A percentile compares a stretch with the other conserved stretches of the same genome.
phyloP scores from a whole-genome alignment of 1,140 invertebrate genomes.

The Leptoteleia sp. region DNA sequence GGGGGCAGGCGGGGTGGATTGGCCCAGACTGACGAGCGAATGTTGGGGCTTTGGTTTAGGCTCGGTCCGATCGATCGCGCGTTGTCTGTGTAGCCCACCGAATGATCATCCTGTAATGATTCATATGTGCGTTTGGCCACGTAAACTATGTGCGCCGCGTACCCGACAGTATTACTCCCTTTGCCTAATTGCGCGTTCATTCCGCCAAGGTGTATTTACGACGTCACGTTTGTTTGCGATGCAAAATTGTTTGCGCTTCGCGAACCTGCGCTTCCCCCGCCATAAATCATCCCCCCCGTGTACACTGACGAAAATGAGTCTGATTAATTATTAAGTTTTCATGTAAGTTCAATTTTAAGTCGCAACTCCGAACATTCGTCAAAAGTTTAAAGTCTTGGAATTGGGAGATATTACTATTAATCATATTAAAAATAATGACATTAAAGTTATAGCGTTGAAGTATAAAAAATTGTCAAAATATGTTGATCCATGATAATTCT shows the following conservation, averaged over 20 bases:
- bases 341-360: no score
- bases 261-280: no score
- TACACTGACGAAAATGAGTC: no score
- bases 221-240: constrained; percentile 15
- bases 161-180: constrained; percentile 24
- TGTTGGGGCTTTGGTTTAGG: constrained; percentile 19
- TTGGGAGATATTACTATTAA: no score
- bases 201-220: constrained; percentile 16
- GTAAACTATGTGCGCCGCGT: constrained; percentile 12
- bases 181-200: constrained; percentile 27
- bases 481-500: no score
- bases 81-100: constrained; percentile 2
- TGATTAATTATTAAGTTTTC: no score
- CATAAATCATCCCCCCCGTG: no score
- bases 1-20: neutral
- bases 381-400: no score
- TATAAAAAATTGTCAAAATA: no score
- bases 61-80: constrained; percentile 15
- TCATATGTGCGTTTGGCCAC: constrained; percentile 31
- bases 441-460: no score
- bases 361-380: no score
- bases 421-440: no score
- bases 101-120: constrained; percentile 40
- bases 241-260: constrained; percentile 1
- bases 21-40: constrained; percentile 22